These are phyloP conservation scores for Myripristis murdjan DNA, from an alignment of 2,797 vertebrate genomes.

Conservation along the genomic window DNA sequence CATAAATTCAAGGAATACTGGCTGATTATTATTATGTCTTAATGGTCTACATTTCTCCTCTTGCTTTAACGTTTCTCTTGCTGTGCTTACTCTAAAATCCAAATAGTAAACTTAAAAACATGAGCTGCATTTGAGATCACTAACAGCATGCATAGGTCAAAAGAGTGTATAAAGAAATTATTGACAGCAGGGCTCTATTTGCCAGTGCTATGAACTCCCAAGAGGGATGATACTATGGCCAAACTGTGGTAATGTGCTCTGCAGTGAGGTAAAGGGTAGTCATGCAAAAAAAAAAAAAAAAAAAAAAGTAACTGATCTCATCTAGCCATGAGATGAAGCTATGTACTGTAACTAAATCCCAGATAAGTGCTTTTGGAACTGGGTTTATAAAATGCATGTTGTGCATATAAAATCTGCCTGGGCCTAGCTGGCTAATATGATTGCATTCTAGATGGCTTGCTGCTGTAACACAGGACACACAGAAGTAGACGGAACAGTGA, in stretches of 20 bases:
- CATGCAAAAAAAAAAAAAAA: too few relatives aligned
- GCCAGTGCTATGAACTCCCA: conserved; percentile 12
- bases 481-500: conserved; percentile 29
- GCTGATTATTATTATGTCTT: background rate
- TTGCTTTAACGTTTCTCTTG: too few relatives aligned
- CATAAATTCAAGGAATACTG: too few relatives aligned
- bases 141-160: background rate
- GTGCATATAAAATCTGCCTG: conserved; percentile 36
- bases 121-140: background rate
- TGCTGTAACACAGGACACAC: conserved; percentile 26
- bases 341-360: conserved; percentile 56
- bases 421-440: conserved; percentile 57
- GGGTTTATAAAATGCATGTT: conserved; percentile 6
- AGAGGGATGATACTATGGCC: conserved; percentile 39
- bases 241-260: conserved; percentile 22
- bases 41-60: background rate
- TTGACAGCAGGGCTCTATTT: conserved; percentile 17
- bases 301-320: conserved; percentile 59
- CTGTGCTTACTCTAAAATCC: background rate
- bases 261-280: conserved; percentile 55
- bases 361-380: conserved; percentile 37
- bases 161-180: conserved; percentile 2
- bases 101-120: background rate
- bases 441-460: conserved; percentile 25
- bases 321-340: conserved; percentile 49